Conservation (phyloP, 1,140 invertebrate species). For the Diorhabda carinulata region DNA sequence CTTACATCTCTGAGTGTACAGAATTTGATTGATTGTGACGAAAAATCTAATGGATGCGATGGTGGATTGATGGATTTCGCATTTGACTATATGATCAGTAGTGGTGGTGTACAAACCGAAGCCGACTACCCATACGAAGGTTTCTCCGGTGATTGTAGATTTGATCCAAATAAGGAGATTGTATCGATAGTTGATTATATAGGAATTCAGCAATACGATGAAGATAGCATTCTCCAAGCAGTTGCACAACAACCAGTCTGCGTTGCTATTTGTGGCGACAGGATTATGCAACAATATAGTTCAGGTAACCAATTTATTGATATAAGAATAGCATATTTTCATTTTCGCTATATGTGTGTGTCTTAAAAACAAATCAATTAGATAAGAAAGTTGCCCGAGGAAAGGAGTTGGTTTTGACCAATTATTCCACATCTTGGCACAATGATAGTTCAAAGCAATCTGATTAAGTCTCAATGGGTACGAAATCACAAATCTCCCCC, state of each 20-base stretch:
- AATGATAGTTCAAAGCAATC: no score
- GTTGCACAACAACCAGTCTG: conserved; percentile 47
- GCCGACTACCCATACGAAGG: conserved; percentile 82
- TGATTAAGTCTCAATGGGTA: no score
- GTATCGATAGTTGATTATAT: not conserved
- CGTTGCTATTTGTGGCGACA: conserved; percentile 77
- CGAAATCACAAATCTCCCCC: no score
- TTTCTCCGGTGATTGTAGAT: conserved; percentile 59
- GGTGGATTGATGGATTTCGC: conserved; percentile 91
- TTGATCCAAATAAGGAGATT: conserved; percentile 7
- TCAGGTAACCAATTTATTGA: no score
- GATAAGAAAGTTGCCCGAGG: no score
- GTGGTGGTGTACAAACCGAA: conserved; percentile 87
- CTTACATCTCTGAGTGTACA: conserved; percentile 75
- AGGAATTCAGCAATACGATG: not conserved
- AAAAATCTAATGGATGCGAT: conserved; percentile 91
- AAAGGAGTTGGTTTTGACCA: no score
- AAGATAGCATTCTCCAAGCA: not conserved
- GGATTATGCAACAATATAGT: conserved; percentile 57
- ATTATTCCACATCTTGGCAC: no score
- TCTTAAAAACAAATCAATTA: no score
- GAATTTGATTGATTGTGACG: conserved; percentile 90
- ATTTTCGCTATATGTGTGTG: no score
- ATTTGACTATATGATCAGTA: conserved; percentile 86
- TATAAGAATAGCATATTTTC: no score